These are phyloP conservation scores for Oryctolagus cuniculus DNA, from an alignment of 2,113 vertebrate species.

Conservation along the genomic window DNA sequence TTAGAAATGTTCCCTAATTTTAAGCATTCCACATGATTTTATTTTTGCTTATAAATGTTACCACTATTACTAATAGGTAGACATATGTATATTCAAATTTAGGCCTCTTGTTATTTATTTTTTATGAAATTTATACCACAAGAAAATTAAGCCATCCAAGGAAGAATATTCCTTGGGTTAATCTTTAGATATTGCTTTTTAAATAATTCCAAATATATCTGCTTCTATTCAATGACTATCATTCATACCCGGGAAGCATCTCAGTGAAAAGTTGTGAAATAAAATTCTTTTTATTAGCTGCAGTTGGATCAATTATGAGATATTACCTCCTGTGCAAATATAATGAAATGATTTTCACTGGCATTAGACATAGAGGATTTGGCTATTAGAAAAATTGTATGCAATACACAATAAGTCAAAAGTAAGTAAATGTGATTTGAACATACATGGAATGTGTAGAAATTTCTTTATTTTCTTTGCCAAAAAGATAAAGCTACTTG, in stretches of 20 bases:
- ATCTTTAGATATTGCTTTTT: not conserved
- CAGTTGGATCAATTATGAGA: not conserved
- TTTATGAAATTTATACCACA: not conserved
- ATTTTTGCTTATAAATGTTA: not conserved
- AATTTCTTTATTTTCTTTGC: not conserved
- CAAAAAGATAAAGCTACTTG: not conserved
- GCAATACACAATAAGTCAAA: not conserved
- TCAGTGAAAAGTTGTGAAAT: constrained; percentile 18
- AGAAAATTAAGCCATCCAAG: not conserved
- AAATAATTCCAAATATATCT: not conserved
- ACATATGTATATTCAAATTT: not conserved
- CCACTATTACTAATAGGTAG: not conserved
- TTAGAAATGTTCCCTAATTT: constrained; percentile 18
- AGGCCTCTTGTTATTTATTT: not conserved
- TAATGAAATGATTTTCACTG: constrained; percentile 6
- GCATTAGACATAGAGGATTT: not conserved
- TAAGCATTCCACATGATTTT: constrained; percentile 32
- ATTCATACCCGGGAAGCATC: not conserved
- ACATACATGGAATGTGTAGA: not conserved
- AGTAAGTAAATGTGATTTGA: not conserved
- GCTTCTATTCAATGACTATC: not conserved
- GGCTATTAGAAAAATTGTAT: not conserved
- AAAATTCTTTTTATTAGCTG: not conserved
- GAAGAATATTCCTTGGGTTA: not conserved
- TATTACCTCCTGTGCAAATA: not conserved